Base-by-base conservation (phyloP, 2,888 invertebrate species). In the Pyrochroa serraticornis region DNA sequence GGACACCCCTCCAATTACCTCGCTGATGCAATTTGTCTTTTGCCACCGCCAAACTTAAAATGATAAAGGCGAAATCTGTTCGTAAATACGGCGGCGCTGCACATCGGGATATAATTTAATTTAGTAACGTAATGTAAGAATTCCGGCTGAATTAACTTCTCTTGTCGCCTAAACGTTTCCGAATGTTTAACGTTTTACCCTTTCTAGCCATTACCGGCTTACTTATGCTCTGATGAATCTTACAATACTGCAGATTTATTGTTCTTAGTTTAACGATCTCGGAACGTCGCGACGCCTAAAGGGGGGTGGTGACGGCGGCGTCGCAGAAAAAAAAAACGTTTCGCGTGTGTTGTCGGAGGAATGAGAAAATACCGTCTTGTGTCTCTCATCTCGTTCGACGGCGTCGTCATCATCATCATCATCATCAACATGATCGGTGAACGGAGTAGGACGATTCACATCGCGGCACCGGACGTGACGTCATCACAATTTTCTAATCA, bases 401-500 rank as follows among this genome's bases (percentile, higher is more conserved):
- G n/a, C n/a, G n/a, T n/a, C n/a, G 3, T 22, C 22, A 22, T 22
- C 22, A 22, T 22, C 22, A 22, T 22, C 22, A n/a, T 22, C 22
- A 5, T 22, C 22, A 5, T 22, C n/a, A n/a, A n/a, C n/a, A n/a
- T n/a, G n/a, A n/a, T n/a, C n/a, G n/a, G n/a, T n/a, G n/a, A n/a
- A n/a, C n/a, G 22, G 22, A 22, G 22, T n/a, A n/a, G 22, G 5
- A 22, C 22, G 22, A 22, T 22, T 22, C 22, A 22, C 22, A 22
- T 22, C 22, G 12, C 12, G 30, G 45, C 62, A 75, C 77, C 79
- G 79, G 79, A 79, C 73, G 67, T 78, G 79, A 78, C 77, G 77
- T 73, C 68, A 75, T 75, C 74, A 77, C 77, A 78, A 79, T 79
- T 79, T 78, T 76, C 78, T 78, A 78, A 79, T 79, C 78, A 79